Conservation (phyloP, 1,140 invertebrate genomes). For the Pararge aegeria region DNA sequence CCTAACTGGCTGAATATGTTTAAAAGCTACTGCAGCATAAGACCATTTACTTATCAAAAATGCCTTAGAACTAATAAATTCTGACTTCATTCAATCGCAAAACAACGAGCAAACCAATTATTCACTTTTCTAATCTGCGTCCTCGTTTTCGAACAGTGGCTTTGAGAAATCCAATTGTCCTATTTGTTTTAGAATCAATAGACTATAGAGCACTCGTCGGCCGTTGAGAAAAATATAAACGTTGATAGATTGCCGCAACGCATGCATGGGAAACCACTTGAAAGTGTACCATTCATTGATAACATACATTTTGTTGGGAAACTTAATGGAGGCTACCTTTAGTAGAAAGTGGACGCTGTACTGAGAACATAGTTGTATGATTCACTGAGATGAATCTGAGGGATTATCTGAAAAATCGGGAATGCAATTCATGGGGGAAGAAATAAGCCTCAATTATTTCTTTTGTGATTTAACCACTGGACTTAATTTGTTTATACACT, state of each 20-base stretch:
- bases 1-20: no score
- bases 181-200: conserved; percentile 24
- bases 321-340: neutral
- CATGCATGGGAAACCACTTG: conserved; percentile 25
- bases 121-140: conserved; percentile 5
- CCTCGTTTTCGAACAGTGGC: conserved; percentile 5
- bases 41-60: no score
- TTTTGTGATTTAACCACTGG: no score
- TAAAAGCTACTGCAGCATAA: no score
- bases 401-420: no score
- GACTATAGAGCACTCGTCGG: conserved; percentile 11
- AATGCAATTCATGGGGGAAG: no score
- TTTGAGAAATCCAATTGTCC: conserved; percentile 23
- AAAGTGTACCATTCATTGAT: conserved; percentile 24
- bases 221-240: conserved; percentile 11
- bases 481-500: no score
- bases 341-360: conserved; percentile 12
- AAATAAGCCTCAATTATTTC: no score
- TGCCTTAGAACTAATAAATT: no score
- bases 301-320: conserved; percentile 24
- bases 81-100: no score
- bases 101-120: neutral
- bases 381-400: no score
- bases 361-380: neutral
- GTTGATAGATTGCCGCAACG: conserved; percentile 22